Conservation (phyloP, 2,797 vertebrate species). For the Anguilla marmorata region DNA sequence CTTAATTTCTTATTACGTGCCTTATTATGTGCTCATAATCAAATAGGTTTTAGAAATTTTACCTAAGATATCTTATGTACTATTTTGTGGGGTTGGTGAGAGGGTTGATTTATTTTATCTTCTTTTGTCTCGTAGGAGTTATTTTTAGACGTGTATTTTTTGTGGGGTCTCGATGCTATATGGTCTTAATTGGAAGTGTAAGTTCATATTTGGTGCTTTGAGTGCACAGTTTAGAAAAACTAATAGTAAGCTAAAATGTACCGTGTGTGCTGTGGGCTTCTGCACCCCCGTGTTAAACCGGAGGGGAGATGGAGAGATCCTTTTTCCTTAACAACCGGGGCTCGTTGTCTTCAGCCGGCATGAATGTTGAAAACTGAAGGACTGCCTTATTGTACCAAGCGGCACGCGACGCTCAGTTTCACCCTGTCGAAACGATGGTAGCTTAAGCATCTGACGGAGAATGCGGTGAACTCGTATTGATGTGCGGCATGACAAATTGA, state of each 20-base stretch:
- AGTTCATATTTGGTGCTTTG: constrained; percentile 64
- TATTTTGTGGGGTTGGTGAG: constrained; percentile 71
- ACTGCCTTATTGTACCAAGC: not conserved
- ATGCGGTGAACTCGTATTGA: not conserved
- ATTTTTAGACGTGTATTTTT: constrained; percentile 64
- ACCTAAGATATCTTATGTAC: constrained; percentile 72
- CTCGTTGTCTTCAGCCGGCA: not conserved
- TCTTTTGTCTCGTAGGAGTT: constrained; percentile 51
- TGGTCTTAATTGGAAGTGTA: constrained; percentile 63
- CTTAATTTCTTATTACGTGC: constrained; percentile 83
- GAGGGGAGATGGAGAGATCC: not conserved
- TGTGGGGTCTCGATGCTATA: constrained; percentile 62
- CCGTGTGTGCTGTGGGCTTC: constrained; percentile 52
- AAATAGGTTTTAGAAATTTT: constrained; percentile 74
- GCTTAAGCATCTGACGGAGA: not conserved
- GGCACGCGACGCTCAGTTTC: not conserved
- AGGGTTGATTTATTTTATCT: constrained; percentile 55
- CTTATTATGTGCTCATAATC: constrained; percentile 81
- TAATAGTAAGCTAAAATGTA: constrained; percentile 45
- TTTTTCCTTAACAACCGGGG: not conserved
- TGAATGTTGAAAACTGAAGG: not conserved
- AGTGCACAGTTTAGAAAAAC: constrained; percentile 55
- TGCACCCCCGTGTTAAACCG: constrained; percentile 15
- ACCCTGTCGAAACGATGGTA: not conserved
- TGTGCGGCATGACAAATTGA: not conserved